These are phyloP conservation scores for Calephelis virginiensis DNA, from an alignment of 1,140 invertebrate species.

Conservation along the genomic window DNA sequence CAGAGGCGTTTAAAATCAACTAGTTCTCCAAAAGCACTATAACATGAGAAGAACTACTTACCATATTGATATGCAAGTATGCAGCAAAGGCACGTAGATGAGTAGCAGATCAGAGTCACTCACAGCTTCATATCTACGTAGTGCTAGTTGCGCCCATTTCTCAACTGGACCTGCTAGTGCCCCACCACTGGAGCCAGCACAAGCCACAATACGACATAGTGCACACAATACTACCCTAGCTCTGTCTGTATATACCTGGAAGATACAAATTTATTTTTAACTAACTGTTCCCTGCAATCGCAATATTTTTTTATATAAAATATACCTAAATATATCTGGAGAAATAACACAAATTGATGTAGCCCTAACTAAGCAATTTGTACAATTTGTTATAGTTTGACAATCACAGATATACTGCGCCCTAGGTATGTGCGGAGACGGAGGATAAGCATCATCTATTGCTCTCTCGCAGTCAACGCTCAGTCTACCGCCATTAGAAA, in stretches of 20 bases:
- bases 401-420: no score
- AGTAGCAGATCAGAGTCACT: slow-evolving; percentile 82
- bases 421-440: no score
- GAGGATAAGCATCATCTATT: no score
- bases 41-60: slow-evolving; percentile 39
- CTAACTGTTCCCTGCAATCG: slow-evolving; percentile 5
- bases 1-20: neutral
- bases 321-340: no score
- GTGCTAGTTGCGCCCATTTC: slow-evolving; percentile 84
- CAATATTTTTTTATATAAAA: neutral
- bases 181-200: slow-evolving; percentile 61
- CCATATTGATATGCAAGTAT: slow-evolving; percentile 83
- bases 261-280: neutral
- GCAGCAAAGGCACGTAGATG: slow-evolving; percentile 84
- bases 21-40: neutral
- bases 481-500: no score
- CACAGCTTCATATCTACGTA: slow-evolving; percentile 82
- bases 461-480: no score
- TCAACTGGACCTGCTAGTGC: slow-evolving; percentile 80
- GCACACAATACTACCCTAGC: slow-evolving; percentile 83
- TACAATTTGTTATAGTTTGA: no score
- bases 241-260: slow-evolving; percentile 83
- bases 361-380: no score
- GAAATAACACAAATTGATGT: no score
- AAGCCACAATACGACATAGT: slow-evolving; percentile 85